Conservation (phyloP, 2,113 vertebrate species). For the Micronisus gabar region DNA sequence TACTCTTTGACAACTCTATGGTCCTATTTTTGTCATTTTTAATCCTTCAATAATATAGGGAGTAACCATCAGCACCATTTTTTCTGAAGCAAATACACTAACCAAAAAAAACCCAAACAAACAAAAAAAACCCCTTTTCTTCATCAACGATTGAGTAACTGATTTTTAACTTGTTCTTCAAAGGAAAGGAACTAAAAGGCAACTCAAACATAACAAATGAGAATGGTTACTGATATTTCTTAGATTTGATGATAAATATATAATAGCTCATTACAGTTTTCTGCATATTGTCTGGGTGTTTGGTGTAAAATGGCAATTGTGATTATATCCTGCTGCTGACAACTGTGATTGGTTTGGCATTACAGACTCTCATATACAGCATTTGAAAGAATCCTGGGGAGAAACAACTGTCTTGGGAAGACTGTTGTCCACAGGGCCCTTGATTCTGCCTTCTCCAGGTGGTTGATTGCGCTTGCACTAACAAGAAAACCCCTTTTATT, state of each 20-base stretch:
- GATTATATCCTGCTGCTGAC: background rate
- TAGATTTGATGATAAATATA: background rate
- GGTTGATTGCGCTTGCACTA: background rate
- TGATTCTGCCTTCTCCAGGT: background rate
- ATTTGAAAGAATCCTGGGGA: background rate
- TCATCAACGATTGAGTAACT: background rate
- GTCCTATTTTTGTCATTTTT: background rate
- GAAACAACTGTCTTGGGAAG: background rate
- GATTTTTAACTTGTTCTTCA: background rate
- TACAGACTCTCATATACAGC: background rate
- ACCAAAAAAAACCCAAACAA: background rate
- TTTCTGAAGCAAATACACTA: background rate
- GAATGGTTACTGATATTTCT: background rate
- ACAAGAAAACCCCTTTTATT: background rate
- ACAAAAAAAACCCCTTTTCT: fast-evolving
- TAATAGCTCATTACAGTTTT: background rate
- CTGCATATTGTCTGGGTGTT: background rate
- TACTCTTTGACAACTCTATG: background rate
- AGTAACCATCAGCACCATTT: background rate
- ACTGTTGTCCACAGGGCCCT: background rate
- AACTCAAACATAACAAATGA: background rate
- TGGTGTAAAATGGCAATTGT: background rate
- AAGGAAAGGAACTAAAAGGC: background rate
- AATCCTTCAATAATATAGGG: background rate
- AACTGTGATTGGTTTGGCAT: background rate